These are phyloP conservation scores for Crotalus horridus DNA, from an alignment of 2,113 vertebrate genomes.

Conservation along the genomic window DNA sequence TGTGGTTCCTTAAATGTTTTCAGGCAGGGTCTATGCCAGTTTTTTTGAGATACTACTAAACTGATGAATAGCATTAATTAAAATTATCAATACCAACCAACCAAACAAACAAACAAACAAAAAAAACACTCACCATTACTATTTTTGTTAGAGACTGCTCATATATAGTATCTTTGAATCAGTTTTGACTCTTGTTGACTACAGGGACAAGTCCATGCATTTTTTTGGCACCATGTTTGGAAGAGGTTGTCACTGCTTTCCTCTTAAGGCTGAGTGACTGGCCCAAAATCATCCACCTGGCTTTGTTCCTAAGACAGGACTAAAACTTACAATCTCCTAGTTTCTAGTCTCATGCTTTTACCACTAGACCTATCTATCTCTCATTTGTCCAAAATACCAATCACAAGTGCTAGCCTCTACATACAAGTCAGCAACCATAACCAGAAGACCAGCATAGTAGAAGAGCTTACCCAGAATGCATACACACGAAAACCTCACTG, in stretches of 20 bases:
- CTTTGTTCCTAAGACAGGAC: not conserved
- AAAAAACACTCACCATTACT: not conserved
- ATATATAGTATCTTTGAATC: not conserved
- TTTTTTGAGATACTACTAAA: not conserved
- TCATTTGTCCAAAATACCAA: not conserved
- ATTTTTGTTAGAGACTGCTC: not conserved
- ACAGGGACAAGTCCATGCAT: not conserved
- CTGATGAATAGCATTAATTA: not conserved
- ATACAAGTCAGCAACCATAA: not conserved
- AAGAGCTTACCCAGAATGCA: not conserved
- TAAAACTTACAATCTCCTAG: not conserved
- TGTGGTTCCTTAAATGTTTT: not conserved
- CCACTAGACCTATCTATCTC: not conserved
- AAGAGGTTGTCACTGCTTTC: not conserved
- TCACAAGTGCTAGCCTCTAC: not conserved
- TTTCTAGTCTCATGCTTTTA: not conserved
- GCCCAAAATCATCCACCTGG: not conserved
- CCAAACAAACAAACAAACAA: not conserved
- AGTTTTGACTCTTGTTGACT: not conserved
- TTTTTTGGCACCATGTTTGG: not conserved
- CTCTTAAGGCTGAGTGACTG: not conserved
- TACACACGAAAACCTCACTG: not conserved
- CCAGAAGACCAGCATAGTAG: not conserved
- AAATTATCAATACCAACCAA: not conserved
- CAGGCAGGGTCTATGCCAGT: not conserved